A percentile compares a stretch with the other conserved stretches of the same genome.
Evolutionary conservation across 92 coral and sea anemone genomes (phyloP).

Genomic region (Chrysogorgia sp.): DNA sequence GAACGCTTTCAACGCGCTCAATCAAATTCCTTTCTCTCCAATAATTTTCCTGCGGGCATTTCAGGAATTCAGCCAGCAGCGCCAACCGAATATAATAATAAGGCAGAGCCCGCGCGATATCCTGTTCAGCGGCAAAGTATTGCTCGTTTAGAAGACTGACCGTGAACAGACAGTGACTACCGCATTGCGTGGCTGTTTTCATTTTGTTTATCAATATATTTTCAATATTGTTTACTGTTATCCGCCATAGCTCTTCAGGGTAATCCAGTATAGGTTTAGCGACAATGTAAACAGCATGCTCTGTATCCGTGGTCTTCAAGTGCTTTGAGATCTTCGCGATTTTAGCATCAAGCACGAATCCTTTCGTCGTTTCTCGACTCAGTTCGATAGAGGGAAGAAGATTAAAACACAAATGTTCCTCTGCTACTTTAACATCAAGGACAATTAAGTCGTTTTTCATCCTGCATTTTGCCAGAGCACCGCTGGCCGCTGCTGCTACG

Average conservation of each 20-base stretch:
- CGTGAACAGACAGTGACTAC: constrained; percentile 4
- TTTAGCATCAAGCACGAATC: no score
- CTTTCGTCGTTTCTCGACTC: no score
- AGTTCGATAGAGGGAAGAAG: no score
- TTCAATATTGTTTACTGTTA: constrained; percentile 22
- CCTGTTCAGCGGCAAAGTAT: neutral
- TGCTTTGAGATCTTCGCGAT: no score
- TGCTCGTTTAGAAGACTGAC: constrained; percentile 21
- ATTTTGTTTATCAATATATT: neutral
- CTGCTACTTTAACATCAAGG: no score
- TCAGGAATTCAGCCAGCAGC: constrained; percentile 54
- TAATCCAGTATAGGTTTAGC: no score
- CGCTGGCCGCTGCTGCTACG: no score
- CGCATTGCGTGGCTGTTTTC: neutral
- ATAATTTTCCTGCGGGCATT: constrained; percentile 49
- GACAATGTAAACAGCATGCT: no score
- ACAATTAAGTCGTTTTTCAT: no score
- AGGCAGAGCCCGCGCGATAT: neutral
- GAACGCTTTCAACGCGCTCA: constrained; percentile 59
- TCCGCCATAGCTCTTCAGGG: constrained; percentile 47
- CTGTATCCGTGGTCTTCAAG: no score
- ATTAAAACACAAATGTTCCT: no score
- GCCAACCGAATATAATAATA: constrained; percentile 9
- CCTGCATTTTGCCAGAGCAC: no score
- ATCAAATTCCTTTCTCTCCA: constrained; percentile 52